These are phyloP conservation scores for Leucoraja erinaceus DNA, from an alignment of 2,113 vertebrate genomes.

Conservation along the genomic window DNA sequence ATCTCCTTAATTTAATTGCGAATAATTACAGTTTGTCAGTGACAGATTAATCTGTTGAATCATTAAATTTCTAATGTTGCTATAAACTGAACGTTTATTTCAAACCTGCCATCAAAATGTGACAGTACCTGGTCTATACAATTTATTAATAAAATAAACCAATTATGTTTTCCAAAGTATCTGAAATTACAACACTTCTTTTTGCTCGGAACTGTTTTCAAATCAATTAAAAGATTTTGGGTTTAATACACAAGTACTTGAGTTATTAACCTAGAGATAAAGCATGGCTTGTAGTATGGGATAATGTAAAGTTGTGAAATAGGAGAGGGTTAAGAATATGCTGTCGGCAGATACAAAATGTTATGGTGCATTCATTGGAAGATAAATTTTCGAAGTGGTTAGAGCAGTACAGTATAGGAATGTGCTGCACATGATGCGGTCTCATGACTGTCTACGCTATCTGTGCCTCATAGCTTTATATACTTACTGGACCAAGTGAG, in stretches of 20 bases:
- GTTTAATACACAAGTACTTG: neutral
- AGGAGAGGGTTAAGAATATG: too few relatives aligned
- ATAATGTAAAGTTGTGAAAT: too few relatives aligned
- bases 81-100: neutral
- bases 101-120: neutral
- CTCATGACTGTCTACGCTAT: too few relatives aligned
- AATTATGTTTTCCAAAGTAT: slow-evolving; percentile 3
- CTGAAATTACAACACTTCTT: neutral
- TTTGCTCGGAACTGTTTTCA: neutral
- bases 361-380: too few relatives aligned
- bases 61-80: slow-evolving; percentile 20
- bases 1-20: neutral
- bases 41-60: slow-evolving; percentile 30
- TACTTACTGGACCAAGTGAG: too few relatives aligned
- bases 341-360: too few relatives aligned
- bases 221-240: neutral
- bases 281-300: neutral
- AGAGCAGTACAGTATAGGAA: too few relatives aligned
- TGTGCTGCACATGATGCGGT: too few relatives aligned
- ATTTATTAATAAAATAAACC: neutral
- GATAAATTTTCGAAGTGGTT: too few relatives aligned
- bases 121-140: neutral
- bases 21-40: slow-evolving; percentile 17
- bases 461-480: too few relatives aligned
- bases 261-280: neutral